Base-by-base conservation (phyloP, 2,113 vertebrate genomes). In the Ornithorhynchus anatinus region DNA sequence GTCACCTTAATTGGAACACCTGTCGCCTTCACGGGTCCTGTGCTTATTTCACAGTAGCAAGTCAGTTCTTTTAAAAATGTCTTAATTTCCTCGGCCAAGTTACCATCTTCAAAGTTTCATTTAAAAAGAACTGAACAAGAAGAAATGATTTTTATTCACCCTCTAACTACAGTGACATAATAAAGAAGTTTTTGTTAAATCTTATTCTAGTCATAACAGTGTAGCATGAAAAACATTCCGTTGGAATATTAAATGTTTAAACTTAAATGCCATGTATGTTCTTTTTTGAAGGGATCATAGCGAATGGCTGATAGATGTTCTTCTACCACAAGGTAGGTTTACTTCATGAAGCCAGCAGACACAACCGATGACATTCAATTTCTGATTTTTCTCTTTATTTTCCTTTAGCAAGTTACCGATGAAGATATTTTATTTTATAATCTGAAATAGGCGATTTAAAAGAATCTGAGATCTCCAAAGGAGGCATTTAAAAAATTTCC, bases 271-370 rank as follows among this genome's bases (percentile, higher is more conserved):
- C 36, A 60, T 79, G 70, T 81, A 59, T 79, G 22, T 65, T 75
- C 80, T 63, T 61, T 54, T 82, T 89, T 88, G 20, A 79, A 99
- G 98, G 88, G 97, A 99, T 81, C 97, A 99, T 59, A 93, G 96
- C 68, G 96, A 98, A 90, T 99, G 97, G 97, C 89, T 99, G 82
- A 95, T 99, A 88, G 97, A 99, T 88, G 98, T 99, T 63, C 96
- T 99, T 68, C 91, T 99, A 43, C 98, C 98, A 27, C 98, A 99
- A 97, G 98, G 98, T 99, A 95, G 92, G 71, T 60, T 66, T 84
- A 37, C 70, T 86, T 85, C 60, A 33, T 62, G 54, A 86, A 85
- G 72, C 66, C 61, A n/a, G n/a, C n/a, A n/a, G n/a, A n/a, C n/a
- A n/a, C n/a, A n/a, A n/a, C n/a, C n/a, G n/a, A n/a, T n/a, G n/a